Evolutionary conservation across 23 tunicate genomes (phyloP).

Genomic region (Ascidia mentula): DNA sequence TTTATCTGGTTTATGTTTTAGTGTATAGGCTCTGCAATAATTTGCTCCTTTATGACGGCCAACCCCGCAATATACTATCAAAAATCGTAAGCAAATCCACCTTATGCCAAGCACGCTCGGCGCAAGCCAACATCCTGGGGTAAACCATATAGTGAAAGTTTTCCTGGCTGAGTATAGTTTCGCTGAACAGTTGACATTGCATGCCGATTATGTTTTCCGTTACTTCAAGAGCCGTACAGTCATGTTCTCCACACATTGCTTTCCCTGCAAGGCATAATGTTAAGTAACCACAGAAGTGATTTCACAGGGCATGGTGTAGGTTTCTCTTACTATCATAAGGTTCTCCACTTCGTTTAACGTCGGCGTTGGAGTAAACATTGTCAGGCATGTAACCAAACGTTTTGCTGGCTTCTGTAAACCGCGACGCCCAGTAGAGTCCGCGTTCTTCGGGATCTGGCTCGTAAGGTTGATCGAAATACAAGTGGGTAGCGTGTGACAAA

Average conservation of each 20-base stretch:
- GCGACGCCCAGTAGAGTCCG: constrained; percentile 90
- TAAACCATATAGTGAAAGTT: constrained; percentile 55
- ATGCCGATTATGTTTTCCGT: constrained; percentile 86
- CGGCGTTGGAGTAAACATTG: constrained; percentile 64
- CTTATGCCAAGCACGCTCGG: constrained; percentile 89
- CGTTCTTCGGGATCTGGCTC: constrained; percentile 94
- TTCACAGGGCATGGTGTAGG: too few relatives aligned
- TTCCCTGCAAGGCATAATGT: constrained; percentile 13
- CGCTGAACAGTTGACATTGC: constrained; percentile 84
- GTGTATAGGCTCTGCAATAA: too few relatives aligned
- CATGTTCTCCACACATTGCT: constrained; percentile 30
- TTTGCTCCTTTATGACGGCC: too few relatives aligned
- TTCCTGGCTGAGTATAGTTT: constrained; percentile 55
- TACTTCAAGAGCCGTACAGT: constrained; percentile 38
- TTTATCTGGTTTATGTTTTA: too few relatives aligned
- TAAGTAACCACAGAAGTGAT: too few relatives aligned
- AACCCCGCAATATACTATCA: too few relatives aligned
- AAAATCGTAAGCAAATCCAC: too few relatives aligned
- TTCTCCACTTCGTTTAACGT: constrained; percentile 46
- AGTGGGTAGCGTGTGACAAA: constrained; percentile 70
- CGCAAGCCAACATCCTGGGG: constrained; percentile 72
- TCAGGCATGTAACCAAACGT: constrained; percentile 82
- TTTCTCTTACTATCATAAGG: constrained; percentile 28
- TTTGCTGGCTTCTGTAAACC: constrained; percentile 50
- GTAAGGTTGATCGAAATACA: constrained; percentile 78